Conservation (phyloP, 1,140 invertebrate genomes). For the Zaprionus capensis region DNA sequence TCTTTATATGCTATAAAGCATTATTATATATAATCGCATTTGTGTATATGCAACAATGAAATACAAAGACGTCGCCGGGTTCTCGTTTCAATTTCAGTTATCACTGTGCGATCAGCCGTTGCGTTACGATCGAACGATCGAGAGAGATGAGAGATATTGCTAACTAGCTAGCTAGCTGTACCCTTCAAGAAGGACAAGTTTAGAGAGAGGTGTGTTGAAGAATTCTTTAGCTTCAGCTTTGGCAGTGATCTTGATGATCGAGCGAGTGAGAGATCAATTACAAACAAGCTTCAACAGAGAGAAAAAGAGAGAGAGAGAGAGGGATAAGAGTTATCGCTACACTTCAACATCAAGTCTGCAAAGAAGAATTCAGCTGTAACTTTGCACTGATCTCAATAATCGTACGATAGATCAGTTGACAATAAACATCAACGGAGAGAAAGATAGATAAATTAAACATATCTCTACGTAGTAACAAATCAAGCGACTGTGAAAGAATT, state of each 20-base stretch:
- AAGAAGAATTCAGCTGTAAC: too few species aligned
- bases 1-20: not conserved
- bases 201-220: not conserved
- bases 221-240: not conserved
- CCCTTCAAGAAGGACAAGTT: slow-evolving; percentile 33
- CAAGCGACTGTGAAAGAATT: too few species aligned
- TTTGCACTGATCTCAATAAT: too few species aligned
- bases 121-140: slow-evolving; percentile 18
- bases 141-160: not conserved
- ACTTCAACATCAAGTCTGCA: too few species aligned
- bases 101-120: slow-evolving; percentile 7
- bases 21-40: not conserved
- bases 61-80: not conserved
- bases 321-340: too few species aligned
- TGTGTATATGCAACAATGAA: slow-evolving; percentile 7
- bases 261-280: not conserved
- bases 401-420: too few species aligned
- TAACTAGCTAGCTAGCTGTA: not conserved
- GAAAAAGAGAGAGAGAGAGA: too few species aligned
- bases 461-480: too few species aligned
- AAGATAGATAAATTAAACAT: too few species aligned
- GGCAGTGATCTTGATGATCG: not conserved
- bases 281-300: too few species aligned
- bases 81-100: slow-evolving; percentile 18
- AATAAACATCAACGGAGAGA: too few species aligned